Evolutionary conservation across 1,140 invertebrate species (phyloP).

Genomic region (Acyrthosiphon pisum): DNA sequence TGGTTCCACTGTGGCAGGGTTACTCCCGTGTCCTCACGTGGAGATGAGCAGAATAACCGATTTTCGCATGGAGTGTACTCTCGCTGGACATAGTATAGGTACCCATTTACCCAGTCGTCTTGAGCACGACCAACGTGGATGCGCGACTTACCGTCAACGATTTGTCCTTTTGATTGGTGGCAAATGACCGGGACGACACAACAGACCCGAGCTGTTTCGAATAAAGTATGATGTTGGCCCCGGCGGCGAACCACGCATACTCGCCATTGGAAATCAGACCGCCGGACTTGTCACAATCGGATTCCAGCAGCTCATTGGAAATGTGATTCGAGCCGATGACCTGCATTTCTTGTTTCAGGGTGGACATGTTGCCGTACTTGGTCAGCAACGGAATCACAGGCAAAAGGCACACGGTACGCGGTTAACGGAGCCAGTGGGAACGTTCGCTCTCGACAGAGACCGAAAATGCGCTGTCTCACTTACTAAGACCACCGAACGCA

Average conservation of each 20-base stretch:
- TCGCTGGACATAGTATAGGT: too few relatives aligned
- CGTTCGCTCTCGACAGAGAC: not conserved
- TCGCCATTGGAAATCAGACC: not conserved
- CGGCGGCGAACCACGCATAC: conserved; percentile 36
- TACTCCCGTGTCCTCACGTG: too few relatives aligned
- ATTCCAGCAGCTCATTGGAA: not conserved
- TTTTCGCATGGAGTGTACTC: not conserved
- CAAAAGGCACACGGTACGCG: not conserved
- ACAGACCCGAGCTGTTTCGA: conserved; percentile 22
- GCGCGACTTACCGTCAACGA: not conserved
- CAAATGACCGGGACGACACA: conserved; percentile 19
- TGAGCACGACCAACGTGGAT: not conserved
- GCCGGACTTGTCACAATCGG: not conserved
- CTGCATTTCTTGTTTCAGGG: conserved; percentile 22
- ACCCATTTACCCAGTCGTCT: too few relatives aligned
- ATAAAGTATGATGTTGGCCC: not conserved
- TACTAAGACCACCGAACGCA: not conserved
- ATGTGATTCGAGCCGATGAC: conserved; percentile 6
- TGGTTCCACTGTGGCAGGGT: too few relatives aligned
- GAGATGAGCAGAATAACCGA: not conserved
- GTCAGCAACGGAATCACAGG: not conserved
- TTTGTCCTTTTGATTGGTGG: conserved; percentile 16
- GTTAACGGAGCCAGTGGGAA: not conserved
- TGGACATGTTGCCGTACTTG: not conserved
- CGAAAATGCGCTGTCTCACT: not conserved